These are phyloP conservation scores for Lithophane ornitopus DNA, from an alignment of 2,888 invertebrate species.

Conservation along the genomic window DNA sequence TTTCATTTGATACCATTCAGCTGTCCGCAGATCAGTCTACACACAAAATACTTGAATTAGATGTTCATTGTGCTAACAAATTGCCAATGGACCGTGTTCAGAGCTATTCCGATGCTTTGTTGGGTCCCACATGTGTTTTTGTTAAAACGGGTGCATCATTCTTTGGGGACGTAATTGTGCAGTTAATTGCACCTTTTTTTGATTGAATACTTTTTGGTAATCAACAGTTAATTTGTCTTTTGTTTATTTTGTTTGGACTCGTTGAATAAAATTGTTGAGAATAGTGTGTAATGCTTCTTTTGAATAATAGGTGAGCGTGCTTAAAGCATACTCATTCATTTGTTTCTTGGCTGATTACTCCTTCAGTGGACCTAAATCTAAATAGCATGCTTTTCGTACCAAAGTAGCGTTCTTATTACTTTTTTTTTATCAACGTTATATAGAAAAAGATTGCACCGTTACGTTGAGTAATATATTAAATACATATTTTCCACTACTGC, in stretches of 20 bases:
- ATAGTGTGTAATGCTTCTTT: neutral
- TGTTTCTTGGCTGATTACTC: neutral
- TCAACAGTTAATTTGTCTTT: constrained; percentile 1
- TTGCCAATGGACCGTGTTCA: constrained; percentile 65
- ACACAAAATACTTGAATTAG: constrained; percentile 69
- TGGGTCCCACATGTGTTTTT: constrained; percentile 32
- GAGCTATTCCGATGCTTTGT: constrained; percentile 54
- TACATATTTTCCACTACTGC: constrained; percentile 11
- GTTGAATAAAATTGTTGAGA: neutral
- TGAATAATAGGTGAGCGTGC: neutral
- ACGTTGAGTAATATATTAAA: constrained; percentile 23
- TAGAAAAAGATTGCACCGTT: neutral
- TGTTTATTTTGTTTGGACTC: constrained; percentile 3
- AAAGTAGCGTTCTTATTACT: neutral
- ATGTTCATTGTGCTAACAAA: constrained; percentile 71
- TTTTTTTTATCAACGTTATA: constrained; percentile 12
- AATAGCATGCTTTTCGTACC: neutral
- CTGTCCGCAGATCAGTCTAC: constrained; percentile 51
- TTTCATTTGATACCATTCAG: constrained; percentile 69
- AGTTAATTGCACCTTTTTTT: constrained; percentile 25
- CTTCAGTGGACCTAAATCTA: neutral
- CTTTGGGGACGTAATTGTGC: constrained; percentile 27
- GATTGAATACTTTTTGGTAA: constrained; percentile 10
- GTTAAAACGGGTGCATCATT: constrained; percentile 34
- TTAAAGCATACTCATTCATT: neutral